Evolutionary conservation across 2,113 vertebrate genomes (phyloP), one percentile per base, ranked within the genome.

Genomic region (Ictalurus furcatus): DNA sequence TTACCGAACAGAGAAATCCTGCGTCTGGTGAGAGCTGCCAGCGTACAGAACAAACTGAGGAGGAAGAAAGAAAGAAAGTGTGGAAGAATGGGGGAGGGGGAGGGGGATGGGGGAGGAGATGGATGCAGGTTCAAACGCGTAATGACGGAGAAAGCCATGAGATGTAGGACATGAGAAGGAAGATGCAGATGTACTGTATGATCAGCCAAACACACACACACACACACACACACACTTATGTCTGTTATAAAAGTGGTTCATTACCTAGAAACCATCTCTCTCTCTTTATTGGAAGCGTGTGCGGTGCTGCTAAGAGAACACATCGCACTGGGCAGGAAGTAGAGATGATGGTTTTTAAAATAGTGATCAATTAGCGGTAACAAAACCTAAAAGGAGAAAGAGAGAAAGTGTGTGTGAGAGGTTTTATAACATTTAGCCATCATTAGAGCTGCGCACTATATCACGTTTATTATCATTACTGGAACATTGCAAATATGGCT

Each of bases 201-300:
- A 81, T 8, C 79, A 58, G 16, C 1, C 16, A 56, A 14, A 80
- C 48, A 80, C 78, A 79, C 76, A n/a, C 37, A 59, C 30, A 56
- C 40, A 76, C 58, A 83, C 14, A 56, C 65, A 71, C 73, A 90
- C 12, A 67, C 19, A 23, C 4, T 19, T 17, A 1, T n/a, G 8
- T 83, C 23, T 25, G 1, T 16, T 67, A 16, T 30, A 74, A 3
- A 83, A 30, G 44, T 19, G 7, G 11, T 44, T 56, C 34, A 88
- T 95, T 96, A 98, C 98, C 98, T 97, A 80, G 96, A 96, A 85
- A 98, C 96, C 96, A 99, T 98, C 94, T 98, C 98, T 91, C 98
- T 98, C 93, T 99, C 98, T 92, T 97, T 99, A 93, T 96, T 97
- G n/a, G 97, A 97, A 11, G 97, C 97, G 56, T 97, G 96, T 74